Conservation (phyloP, 2,113 vertebrate species). For the Larimichthys crocea region DNA sequence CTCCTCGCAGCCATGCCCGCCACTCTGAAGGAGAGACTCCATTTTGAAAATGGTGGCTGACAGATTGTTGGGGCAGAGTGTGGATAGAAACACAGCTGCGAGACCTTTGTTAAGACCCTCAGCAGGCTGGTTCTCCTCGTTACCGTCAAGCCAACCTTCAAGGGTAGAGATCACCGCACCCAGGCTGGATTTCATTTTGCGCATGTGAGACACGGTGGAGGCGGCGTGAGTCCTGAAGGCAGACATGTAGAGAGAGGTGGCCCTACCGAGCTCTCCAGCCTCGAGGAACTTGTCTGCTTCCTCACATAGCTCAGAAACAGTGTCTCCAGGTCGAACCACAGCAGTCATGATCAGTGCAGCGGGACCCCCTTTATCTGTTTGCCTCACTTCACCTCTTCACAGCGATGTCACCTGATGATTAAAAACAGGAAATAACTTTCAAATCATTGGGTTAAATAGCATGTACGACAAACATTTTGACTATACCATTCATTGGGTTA, state of each 20-base stretch:
- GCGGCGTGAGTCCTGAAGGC: conserved; percentile 88
- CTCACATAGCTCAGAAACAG: conserved; percentile 80
- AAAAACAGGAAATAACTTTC: neutral
- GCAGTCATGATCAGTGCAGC: conserved; percentile 69
- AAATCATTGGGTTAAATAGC: neutral
- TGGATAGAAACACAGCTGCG: conserved; percentile 88
- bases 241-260: conserved; percentile 87
- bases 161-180: conserved; percentile 80
- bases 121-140: conserved; percentile 69
- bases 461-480: neutral
- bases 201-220: conserved; percentile 81
- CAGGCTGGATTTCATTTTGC: conserved; percentile 59
- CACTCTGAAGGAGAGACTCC: conserved; percentile 84
- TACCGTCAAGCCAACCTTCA: conserved; percentile 86
- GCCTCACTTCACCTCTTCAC: conserved; percentile 27
- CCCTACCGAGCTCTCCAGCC: conserved; percentile 75
- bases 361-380: neutral
- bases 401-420: conserved; percentile 12
- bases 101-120: conserved; percentile 84
- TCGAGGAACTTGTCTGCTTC: conserved; percentile 85
- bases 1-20: conserved; percentile 77
- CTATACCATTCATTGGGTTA: neutral
- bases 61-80: conserved; percentile 86
- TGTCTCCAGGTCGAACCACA: conserved; percentile 75
- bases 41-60: conserved; percentile 85